Conservation (phyloP, 37 sponge, comb jelly and placozoan species). For the Lycopodina hypogea region DNA sequence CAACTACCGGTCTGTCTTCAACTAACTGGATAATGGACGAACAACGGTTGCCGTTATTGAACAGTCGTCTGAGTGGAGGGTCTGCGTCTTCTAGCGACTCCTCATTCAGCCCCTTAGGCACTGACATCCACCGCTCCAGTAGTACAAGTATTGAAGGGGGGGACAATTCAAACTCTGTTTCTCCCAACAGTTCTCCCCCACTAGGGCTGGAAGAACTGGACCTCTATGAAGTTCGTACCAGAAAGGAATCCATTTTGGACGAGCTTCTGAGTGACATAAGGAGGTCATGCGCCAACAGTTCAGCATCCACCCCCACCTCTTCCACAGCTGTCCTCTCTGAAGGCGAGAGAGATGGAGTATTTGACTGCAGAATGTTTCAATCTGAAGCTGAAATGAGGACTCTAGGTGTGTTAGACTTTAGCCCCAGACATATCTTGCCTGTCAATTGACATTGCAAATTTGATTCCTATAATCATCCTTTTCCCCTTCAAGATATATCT, state of each 20-base stretch:
- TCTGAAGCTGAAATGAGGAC: constrained; percentile 22
- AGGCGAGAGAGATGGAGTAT: constrained; percentile 11
- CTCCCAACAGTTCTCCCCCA: too few relatives aligned
- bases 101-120: too few relatives aligned
- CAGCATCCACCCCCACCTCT: constrained; percentile 40
- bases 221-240: neutral
- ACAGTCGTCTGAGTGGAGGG: too few relatives aligned
- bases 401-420: constrained; percentile 10
- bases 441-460: neutral
- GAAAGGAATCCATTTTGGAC: constrained; percentile 27
- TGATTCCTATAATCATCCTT: too few relatives aligned
- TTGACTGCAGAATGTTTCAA: constrained; percentile 8
- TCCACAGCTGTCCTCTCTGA: neutral
- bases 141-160: too few relatives aligned
- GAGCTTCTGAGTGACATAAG: constrained; percentile 45
- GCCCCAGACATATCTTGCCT: neutral
- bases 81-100: too few relatives aligned
- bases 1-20: too few relatives aligned
- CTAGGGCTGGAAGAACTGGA: too few relatives aligned
- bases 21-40: too few relatives aligned
- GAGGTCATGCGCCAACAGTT: constrained; percentile 30
- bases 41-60: too few relatives aligned
- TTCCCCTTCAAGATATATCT: constrained; percentile 28
- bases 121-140: too few relatives aligned
- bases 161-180: too few relatives aligned